Conservation (phyloP, 2,888 invertebrate genomes). For the Drosophila ezoana region DNA sequence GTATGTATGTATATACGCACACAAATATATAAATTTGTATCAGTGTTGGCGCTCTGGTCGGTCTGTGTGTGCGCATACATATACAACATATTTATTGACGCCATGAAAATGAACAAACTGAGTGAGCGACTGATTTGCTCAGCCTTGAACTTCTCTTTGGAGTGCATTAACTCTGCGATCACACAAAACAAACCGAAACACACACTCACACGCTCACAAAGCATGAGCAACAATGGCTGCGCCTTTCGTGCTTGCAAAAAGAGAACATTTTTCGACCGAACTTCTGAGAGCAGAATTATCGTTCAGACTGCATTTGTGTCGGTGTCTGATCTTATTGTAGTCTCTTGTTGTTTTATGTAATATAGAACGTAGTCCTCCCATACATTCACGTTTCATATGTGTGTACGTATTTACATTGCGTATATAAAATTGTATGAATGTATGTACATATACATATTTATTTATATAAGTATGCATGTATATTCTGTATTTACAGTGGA, state of each 20-base stretch:
- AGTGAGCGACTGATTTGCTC: slow-evolving; percentile 82
- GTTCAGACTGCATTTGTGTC: slow-evolving; percentile 45
- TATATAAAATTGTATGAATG: slow-evolving; percentile 12
- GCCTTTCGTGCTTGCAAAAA: slow-evolving; percentile 43
- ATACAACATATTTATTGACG: slow-evolving; percentile 41
- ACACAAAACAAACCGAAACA: slow-evolving; percentile 44
- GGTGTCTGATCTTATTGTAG: slow-evolving; percentile 51
- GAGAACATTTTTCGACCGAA: slow-evolving; percentile 32
- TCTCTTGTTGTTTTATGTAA: slow-evolving; percentile 61
- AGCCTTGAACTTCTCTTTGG: slow-evolving; percentile 85
- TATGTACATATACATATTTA: background rate
- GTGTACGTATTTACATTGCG: slow-evolving; percentile 1
- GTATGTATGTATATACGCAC: slow-evolving; percentile 24
- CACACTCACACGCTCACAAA: slow-evolving; percentile 14
- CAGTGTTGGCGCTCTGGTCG: slow-evolving; percentile 4
- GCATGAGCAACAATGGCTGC: slow-evolving; percentile 24
- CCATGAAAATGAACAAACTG: slow-evolving; percentile 56
- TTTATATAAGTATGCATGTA: background rate
- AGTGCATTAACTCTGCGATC: slow-evolving; percentile 84
- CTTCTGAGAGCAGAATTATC: slow-evolving; percentile 44
- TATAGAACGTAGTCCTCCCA: slow-evolving; percentile 65
- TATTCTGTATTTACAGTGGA: slow-evolving; percentile 11
- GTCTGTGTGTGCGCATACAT: slow-evolving; percentile 3
- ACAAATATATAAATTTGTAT: slow-evolving; percentile 3
- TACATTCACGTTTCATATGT: slow-evolving; percentile 14